Conservation (phyloP, 2,888 invertebrate species). For the Xylota segnis region DNA sequence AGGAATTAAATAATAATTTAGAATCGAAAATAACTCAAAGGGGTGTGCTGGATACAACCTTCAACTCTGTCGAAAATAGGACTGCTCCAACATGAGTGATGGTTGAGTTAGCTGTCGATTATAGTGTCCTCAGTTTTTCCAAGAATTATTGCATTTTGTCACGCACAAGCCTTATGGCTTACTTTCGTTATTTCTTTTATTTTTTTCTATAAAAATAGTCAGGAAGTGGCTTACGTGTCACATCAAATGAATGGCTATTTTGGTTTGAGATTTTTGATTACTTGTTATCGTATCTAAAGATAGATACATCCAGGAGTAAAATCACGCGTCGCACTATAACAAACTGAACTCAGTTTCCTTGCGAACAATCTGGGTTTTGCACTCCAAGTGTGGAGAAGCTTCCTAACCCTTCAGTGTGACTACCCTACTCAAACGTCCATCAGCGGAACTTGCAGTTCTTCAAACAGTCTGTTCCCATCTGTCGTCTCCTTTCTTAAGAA, state of each 20-base stretch:
- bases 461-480: too few species aligned
- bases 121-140: not conserved
- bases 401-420: too few species aligned
- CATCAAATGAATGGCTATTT: not conserved
- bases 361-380: too few species aligned
- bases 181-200: too few species aligned
- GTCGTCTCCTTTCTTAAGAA: too few species aligned
- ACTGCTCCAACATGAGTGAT: not conserved
- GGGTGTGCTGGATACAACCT: not conserved
- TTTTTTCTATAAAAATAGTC: not conserved
- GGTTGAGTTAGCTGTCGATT: constrained; percentile 12
- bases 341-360: too few species aligned
- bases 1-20: constrained; percentile 13
- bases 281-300: too few species aligned
- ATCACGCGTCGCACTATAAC: too few species aligned
- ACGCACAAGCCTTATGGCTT: constrained; percentile 12
- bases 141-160: constrained; percentile 29
- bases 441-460: too few species aligned
- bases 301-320: too few species aligned
- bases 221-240: not conserved
- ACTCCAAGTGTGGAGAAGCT: too few species aligned
- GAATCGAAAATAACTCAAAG: not conserved
- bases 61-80: constrained; percentile 19
- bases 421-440: too few species aligned
- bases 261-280: not conserved